Evolutionary conservation across 2,113 vertebrate genomes (phyloP).

Genomic region (Noturus placidus): DNA sequence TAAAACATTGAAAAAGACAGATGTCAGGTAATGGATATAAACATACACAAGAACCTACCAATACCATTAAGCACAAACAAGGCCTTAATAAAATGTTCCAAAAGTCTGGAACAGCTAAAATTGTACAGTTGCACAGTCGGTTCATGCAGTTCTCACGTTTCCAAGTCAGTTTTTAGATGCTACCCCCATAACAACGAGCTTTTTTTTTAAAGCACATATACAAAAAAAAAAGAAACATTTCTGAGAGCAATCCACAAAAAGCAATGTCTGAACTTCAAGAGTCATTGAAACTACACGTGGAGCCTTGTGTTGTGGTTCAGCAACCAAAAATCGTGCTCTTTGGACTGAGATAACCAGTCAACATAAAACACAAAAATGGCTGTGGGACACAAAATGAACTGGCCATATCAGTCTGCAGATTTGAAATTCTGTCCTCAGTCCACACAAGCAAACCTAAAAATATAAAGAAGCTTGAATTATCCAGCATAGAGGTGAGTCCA

Average conservation of each 20-base stretch:
- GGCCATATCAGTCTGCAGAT: neutral
- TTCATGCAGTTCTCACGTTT: neutral
- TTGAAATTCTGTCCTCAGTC: neutral
- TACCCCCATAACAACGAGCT: neutral
- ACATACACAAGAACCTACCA: neutral
- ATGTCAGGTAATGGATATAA: neutral
- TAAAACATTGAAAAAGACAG: neutral
- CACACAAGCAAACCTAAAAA: neutral
- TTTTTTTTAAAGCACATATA: neutral
- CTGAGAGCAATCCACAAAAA: neutral
- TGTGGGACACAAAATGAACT: neutral
- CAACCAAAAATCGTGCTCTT: neutral
- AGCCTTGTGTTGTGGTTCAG: neutral
- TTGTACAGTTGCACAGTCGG: neutral
- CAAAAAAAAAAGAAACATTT: neutral
- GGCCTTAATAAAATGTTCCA: neutral
- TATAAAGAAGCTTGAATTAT: neutral
- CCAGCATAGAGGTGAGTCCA: neutral
- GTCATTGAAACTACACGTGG: neutral
- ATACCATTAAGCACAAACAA: neutral
- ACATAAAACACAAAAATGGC: neutral
- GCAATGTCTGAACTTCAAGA: neutral
- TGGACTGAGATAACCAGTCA: neutral
- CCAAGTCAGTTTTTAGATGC: neutral
- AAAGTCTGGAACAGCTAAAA: neutral